Conservation (phyloP, 2,888 invertebrate genomes). For the Germaria angustata region DNA sequence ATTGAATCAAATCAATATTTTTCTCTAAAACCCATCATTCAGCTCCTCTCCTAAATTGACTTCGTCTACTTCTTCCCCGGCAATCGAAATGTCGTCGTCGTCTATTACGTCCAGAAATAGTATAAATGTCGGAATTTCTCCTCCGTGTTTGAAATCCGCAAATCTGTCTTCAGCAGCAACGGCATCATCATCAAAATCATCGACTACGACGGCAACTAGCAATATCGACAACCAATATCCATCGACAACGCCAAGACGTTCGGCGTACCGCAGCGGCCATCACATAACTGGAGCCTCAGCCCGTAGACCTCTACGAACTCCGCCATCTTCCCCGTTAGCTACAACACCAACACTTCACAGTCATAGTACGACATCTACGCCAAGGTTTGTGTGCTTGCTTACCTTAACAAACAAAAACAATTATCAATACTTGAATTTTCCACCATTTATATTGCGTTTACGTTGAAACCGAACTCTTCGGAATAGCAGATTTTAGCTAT, state of each 20-base stretch:
- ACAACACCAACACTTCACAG: conserved; percentile 73
- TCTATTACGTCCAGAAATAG: conserved; percentile 27
- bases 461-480: conserved; percentile 7
- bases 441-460: conserved; percentile 12
- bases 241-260: conserved; percentile 72
- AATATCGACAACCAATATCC: conserved; percentile 70
- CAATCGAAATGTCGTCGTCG: conserved; percentile 61
- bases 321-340: conserved; percentile 79
- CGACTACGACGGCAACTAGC: conserved; percentile 38
- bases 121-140: conserved; percentile 9
- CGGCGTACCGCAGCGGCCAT: conserved; percentile 70
- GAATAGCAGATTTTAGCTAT: neutral
- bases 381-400: conserved; percentile 78
- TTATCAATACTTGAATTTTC: conserved; percentile 17
- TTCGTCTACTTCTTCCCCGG: conserved; percentile 62
- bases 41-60: conserved; percentile 63
- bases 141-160: conserved; percentile 8
- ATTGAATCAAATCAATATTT: conserved; percentile 65
- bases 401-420: conserved; percentile 51
- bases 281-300: conserved; percentile 72
- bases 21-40: conserved; percentile 65
- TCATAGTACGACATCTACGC: conserved; percentile 76
- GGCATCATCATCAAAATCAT: conserved; percentile 38
- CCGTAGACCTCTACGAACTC: conserved; percentile 79
- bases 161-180: conserved; percentile 50